Conservation (phyloP, 1,140 invertebrate species). For the Mamestra configurata region DNA sequence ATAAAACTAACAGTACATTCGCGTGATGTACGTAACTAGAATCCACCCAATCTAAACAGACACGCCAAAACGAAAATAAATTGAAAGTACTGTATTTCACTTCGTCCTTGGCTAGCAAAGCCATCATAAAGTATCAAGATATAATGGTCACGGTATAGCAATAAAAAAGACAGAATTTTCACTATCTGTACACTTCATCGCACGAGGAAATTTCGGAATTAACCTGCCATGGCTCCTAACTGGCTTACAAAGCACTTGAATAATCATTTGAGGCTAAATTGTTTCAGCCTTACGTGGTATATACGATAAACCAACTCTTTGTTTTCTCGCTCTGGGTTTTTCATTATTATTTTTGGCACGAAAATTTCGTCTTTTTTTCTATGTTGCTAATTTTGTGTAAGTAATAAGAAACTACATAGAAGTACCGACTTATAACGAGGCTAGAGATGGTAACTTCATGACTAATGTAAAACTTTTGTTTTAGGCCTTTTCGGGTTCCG, state of each 20-base stretch:
- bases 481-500: no score
- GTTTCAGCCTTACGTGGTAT: slow-evolving; percentile 1
- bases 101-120: neutral
- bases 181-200: slow-evolving; percentile 18
- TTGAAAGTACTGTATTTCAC: neutral
- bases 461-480: no score
- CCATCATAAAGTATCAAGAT: neutral
- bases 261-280: neutral
- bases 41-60: slow-evolving; percentile 1
- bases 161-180: slow-evolving; percentile 12
- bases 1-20: neutral
- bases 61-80: neutral
- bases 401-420: no score
- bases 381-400: no score
- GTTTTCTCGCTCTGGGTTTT: neutral
- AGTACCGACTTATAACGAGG: no score
- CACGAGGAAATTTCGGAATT: slow-evolving; percentile 9
- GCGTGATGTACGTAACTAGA: neutral
- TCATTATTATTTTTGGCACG: no score
- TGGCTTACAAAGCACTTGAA: neutral
- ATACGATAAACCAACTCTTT: neutral
- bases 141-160: neutral
- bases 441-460: no score
- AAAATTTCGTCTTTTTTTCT: no score
- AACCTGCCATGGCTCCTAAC: neutral